Conservation (phyloP, 37 sponge, comb jelly and placozoan genomes). For the Mnemiopsis leidyi region DNA sequence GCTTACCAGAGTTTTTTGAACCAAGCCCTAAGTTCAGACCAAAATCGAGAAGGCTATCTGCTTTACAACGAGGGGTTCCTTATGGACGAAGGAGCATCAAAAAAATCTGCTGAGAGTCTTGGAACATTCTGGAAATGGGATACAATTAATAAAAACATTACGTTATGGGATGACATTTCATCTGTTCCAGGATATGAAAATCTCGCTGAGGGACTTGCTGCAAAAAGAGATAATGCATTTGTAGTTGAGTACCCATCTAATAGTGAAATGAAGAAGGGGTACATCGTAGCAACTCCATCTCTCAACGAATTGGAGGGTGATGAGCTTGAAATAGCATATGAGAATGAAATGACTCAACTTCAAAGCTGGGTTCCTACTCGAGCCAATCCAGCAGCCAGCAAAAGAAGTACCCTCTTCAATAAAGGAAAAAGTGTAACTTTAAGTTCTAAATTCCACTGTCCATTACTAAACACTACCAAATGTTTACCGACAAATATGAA, state of each 20-base stretch:
- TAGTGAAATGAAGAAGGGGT: no score
- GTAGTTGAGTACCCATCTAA: no score
- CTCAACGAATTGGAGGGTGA: no score
- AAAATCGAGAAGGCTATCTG: neutral
- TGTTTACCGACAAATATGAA: slow-evolving; percentile 47
- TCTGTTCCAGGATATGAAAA: no score
- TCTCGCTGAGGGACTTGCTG: no score
- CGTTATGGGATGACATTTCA: no score
- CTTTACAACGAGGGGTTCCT: neutral
- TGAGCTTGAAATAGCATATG: neutral
- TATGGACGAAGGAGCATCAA: neutral
- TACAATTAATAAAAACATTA: neutral
- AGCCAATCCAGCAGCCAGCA: slow-evolving; percentile 32
- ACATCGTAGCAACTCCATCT: no score
- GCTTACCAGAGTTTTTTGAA: neutral
- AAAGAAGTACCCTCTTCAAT: neutral
- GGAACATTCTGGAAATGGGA: slow-evolving; percentile 8
- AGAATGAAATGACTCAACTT: neutral
- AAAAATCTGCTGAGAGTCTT: neutral
- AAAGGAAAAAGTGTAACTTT: neutral
- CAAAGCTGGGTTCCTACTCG: neutral
- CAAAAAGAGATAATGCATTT: no score
- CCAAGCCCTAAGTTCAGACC: neutral
- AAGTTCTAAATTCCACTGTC: neutral
- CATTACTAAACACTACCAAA: slow-evolving; percentile 28